Conservation (phyloP, 2,888 invertebrate species). For the Cataglyphis rosenhaueri region DNA sequence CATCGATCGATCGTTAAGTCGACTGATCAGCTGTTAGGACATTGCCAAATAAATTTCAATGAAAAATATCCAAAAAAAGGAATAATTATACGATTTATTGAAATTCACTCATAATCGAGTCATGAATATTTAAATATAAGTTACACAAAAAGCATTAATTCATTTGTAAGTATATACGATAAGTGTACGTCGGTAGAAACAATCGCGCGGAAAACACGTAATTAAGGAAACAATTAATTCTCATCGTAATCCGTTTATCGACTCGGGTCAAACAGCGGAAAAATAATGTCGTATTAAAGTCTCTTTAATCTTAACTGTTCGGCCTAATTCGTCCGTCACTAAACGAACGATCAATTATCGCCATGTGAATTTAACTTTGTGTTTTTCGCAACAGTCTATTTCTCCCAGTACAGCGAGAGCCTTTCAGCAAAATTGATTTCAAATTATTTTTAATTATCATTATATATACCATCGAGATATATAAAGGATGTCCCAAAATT, state of each 20-base stretch:
- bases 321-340: background rate
- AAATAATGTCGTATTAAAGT: constrained; percentile 5
- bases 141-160: constrained; percentile 9
- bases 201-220: background rate
- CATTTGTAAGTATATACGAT: background rate
- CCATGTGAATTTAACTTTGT: background rate
- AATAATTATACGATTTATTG: constrained; percentile 14
- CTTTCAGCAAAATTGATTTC: background rate
- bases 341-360: constrained; percentile 14
- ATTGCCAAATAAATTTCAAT: background rate
- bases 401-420: constrained; percentile 5
- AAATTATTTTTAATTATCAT: background rate
- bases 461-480: background rate
- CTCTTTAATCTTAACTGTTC: constrained; percentile 1
- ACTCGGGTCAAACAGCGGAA: background rate
- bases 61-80: background rate
- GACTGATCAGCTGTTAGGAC: background rate
- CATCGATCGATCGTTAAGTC: background rate
- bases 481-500: background rate
- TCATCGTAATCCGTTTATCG: background rate
- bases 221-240: constrained; percentile 2
- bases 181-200: background rate
- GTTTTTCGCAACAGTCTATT: constrained; percentile 5
- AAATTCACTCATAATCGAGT: constrained; percentile 1
- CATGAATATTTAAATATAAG: constrained; percentile 1